phyloP scores from a whole-genome alignment of 2,113 vertebrate species.

The Crotalus tigris region DNA sequence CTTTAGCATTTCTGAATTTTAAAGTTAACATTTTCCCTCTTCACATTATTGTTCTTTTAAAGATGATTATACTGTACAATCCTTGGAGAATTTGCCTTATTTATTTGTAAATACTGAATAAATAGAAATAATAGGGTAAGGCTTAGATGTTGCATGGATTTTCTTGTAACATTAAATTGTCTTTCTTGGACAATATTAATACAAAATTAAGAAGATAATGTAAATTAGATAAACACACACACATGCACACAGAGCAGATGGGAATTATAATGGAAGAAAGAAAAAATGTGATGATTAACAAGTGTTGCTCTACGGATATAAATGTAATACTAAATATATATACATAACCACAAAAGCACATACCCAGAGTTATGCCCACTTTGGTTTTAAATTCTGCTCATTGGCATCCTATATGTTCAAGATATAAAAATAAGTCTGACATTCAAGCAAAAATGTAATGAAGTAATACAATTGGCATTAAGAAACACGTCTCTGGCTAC shows the following conservation, averaged over 20 bases:
- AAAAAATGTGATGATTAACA: neutral
- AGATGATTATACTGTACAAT: neutral
- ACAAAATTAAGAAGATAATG: neutral
- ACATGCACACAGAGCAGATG: neutral
- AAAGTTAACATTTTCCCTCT: neutral
- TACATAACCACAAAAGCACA: neutral
- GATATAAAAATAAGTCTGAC: neutral
- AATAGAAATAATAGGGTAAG: neutral
- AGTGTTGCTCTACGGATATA: neutral
- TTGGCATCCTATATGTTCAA: neutral
- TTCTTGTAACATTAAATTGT: neutral
- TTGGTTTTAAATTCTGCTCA: neutral
- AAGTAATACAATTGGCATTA: conserved; percentile 46
- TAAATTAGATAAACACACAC: neutral
- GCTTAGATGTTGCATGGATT: neutral
- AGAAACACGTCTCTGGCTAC: conserved; percentile 40
- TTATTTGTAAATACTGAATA: neutral
- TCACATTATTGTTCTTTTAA: neutral
- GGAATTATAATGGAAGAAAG: neutral
- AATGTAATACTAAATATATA: neutral
- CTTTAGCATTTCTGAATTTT: neutral
- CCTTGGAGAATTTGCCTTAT: neutral
- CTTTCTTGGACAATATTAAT: neutral
- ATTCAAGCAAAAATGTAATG: conserved; percentile 35
- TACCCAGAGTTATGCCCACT: too few species aligned